Conservation (phyloP, 2,113 vertebrate genomes). For the Oceanites oceanicus region DNA sequence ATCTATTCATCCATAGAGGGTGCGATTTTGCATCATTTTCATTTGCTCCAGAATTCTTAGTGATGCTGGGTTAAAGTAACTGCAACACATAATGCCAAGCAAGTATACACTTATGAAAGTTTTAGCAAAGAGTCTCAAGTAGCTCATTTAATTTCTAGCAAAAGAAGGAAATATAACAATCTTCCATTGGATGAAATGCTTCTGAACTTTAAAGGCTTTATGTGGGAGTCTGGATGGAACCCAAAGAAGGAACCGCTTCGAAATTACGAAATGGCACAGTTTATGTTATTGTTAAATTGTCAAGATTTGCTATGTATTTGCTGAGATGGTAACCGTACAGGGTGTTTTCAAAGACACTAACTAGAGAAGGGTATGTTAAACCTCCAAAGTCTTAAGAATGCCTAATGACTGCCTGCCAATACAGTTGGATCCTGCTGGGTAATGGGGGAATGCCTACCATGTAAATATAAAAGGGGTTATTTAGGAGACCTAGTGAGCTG, state of each 20-base stretch:
- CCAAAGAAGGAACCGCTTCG: background rate
- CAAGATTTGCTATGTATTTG: background rate
- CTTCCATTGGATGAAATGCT: background rate
- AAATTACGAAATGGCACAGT: constrained; percentile 40
- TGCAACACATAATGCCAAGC: background rate
- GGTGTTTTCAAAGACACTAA: constrained; percentile 36
- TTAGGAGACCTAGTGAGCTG: constrained; percentile 66
- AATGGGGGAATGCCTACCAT: constrained; percentile 62
- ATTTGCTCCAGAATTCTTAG: background rate
- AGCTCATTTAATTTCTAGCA: background rate
- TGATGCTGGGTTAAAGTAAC: background rate
- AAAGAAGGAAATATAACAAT: background rate
- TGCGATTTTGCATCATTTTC: background rate
- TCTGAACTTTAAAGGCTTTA: constrained; percentile 16
- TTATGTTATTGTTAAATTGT: constrained; percentile 31
- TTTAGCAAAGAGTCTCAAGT: background rate
- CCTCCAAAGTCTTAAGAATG: constrained; percentile 10
- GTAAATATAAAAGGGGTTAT: constrained; percentile 66
- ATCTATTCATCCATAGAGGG: background rate
- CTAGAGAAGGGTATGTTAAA: constrained; percentile 33
- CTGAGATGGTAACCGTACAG: constrained; percentile 6
- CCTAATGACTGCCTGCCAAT: constrained; percentile 60
- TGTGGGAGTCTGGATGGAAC: background rate
- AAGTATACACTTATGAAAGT: background rate
- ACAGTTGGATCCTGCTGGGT: constrained; percentile 44